Base-by-base conservation (phyloP, 2,113 vertebrate genomes). In the Todiramphus saurophagus region DNA sequence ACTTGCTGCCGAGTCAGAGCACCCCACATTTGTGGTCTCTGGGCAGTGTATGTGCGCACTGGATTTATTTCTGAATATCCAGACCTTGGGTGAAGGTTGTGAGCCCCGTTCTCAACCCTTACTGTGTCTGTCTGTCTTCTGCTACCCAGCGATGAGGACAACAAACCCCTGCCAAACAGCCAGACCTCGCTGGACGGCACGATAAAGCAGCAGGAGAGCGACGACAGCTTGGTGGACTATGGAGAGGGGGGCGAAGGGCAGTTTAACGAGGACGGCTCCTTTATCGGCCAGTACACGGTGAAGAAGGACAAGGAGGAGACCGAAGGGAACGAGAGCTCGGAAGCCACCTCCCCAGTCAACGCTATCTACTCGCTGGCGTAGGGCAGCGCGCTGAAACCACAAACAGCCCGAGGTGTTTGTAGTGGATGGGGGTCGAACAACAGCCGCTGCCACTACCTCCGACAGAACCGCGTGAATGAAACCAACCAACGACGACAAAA, bases 291-390 rank as follows among this genome's bases (percentile, higher is more conserved):
- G 97, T 99, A 99, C 98, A 99, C 99, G 0, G 99, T 99, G 94
- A 99, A 99, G 98, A 99, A 99, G 98, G 99, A 99, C 99, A 99
- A 99, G 92, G 99, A 99, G 20, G 99, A 99, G 95, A 99, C 99
- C 0, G 99, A 99, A 97, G 99, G 99, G 96, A 99, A 99, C 3
- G 99, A 99, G 96, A 99, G 99, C 98, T 99, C 99, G 0, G 99
- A 99, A 97, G 99, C 99, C 97, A 99, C 99, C 0, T 99, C 99
- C 3, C 99, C 99, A 0, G 99, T 99, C 96, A 99, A 99, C 7
- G 99, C 99, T 83, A 99, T 99, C 97, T 99, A 99, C 88, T 99
- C 99, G 3, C 95, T 99, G 98, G 99, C 99, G 66, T 99, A 98
- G 97, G 60, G 1, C 70, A 64, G 67, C 33, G 91, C 58, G 33